Conservation (phyloP, 2,113 vertebrate species). For the Phalacrocorax carbo region DNA sequence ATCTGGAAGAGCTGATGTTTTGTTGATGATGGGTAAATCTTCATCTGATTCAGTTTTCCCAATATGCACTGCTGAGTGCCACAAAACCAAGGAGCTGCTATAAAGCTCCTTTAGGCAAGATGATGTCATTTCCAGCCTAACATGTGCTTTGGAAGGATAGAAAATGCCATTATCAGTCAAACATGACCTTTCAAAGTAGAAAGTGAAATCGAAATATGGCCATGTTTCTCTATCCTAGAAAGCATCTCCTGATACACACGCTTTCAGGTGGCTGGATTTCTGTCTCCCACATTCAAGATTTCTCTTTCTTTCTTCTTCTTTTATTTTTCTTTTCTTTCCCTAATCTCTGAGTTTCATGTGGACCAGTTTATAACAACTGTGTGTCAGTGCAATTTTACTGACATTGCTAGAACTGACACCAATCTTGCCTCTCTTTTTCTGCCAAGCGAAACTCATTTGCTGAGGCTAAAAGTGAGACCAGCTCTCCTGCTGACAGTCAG, state of each 20-base stretch:
- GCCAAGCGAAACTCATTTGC: neutral
- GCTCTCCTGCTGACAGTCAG: neutral
- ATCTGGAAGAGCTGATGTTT: neutral
- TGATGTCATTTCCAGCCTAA: neutral
- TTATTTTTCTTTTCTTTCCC: neutral
- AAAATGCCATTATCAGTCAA: neutral
- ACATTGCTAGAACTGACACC: neutral
- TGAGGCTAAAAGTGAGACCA: neutral
- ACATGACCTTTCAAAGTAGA: neutral
- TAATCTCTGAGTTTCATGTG: neutral
- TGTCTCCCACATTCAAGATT: neutral
- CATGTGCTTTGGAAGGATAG: neutral
- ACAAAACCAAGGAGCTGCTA: neutral
- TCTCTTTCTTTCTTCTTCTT: rapidly evolving
- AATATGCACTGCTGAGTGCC: neutral
- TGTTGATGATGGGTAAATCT: neutral
- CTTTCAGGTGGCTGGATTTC: neutral
- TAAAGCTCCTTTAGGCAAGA: slow-evolving; percentile 7
- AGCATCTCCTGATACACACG: neutral
- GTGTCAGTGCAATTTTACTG: neutral
- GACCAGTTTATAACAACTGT: neutral
- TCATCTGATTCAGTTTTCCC: neutral
- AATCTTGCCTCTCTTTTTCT: neutral
- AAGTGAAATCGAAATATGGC: neutral
- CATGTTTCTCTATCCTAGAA: neutral